Evolutionary conservation across 1,140 invertebrate genomes (phyloP), one percentile per base, ranked within the genome.

Genomic region (Arctopsyche grandis): DNA sequence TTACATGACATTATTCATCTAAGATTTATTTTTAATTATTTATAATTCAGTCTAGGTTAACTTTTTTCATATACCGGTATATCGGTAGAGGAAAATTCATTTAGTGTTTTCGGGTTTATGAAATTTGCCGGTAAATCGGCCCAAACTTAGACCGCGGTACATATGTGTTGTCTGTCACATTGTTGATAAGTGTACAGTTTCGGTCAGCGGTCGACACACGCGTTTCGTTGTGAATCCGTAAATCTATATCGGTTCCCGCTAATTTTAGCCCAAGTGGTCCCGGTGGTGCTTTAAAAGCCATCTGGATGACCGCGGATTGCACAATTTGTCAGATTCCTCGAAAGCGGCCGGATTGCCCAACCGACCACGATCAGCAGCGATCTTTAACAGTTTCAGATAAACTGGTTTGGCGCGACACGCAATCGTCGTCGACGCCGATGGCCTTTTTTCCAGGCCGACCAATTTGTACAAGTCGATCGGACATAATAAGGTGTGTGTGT

Each of bases 321-420:
- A 66, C 63, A 66, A 66, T 66, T 66, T 66, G 63, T 66, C 63
- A 24, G 63, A 66, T 22, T 66, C 63, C 63, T 24, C 21, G 16
- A 24, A 14, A 16, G 48, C 21, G 63, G 21, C 63, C 63, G 16
- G 44, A 52, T 52, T 52, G 48, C 48, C 48, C 48, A 52, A 52
- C 29, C 29, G 29, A 38, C 29, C 29, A 38, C 29, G 29, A 38
- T 38, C 29, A 38, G 29, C 29, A 38, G 29, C 29, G 63, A 66
- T 66, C 63, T 66, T 66, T 66, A 66, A 66, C 63, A 66, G 63
- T 66, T 66, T 66, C 24, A 24, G 63, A 66, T 26, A 66, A 66
- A 66, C 63, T 26, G 63, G 63, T 66, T 22, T 26, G 16, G 7
- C 63, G 63, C 58, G 58, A 60, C 58, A 52, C 48, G 48, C 48